Base-by-base conservation (phyloP, 2,888 invertebrate species). In the Drosophila fulvimacula region DNA sequence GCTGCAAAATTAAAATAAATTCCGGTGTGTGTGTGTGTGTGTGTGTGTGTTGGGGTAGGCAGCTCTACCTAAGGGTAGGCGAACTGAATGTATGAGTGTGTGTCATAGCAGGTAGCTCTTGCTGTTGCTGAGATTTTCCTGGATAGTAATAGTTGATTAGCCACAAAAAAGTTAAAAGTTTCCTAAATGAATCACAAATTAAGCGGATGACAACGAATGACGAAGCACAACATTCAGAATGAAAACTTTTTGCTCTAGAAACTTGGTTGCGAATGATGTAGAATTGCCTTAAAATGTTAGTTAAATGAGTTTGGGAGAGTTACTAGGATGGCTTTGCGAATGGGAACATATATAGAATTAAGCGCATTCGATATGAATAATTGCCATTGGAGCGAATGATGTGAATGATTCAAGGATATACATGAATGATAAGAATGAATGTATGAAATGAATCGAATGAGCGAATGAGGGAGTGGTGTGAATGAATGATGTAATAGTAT, bases 1-100 rank as follows among this genome's bases (percentile, higher is more conserved):
- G 48, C 76, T 63, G 70, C 48, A 60, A 80, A 80, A 80, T 73
- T 76, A 70, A 73, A 77, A 82, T 78, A 70, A 81, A 78, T 72
- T 76, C 64, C 67, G 52, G 65, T 62, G 55, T 58, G 72, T n/a
- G n/a, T n/a, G n/a, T n/a, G n/a, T n/a, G n/a, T n/a, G n/a, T n/a
- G n/a, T n/a, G n/a, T n/a, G 65, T 62, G 55, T 58, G 72, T 19
- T 10, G 42, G 13, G 58, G 15, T 6, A 11, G n/a, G 9, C 21
- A 6, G 4, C 49, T 30, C 6, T 13, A 49, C 9, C 10, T 7
- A 51, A 30, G 32, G 49, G 49, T 34, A 49, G 11, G 11, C n/a
- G n/a, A 17, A 4, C 1, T 11, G 11, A 30, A 5, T 15, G 17
- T 21, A 15, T 2, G 17, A 3, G 19, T 10, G 30, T 13, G 41